Percentiles rank a stretch among this genome's conserved stretches.
Evolutionary conservation across 2,888 invertebrate genomes (phyloP).

Genomic region (Pandemis cinnamomeana): DNA sequence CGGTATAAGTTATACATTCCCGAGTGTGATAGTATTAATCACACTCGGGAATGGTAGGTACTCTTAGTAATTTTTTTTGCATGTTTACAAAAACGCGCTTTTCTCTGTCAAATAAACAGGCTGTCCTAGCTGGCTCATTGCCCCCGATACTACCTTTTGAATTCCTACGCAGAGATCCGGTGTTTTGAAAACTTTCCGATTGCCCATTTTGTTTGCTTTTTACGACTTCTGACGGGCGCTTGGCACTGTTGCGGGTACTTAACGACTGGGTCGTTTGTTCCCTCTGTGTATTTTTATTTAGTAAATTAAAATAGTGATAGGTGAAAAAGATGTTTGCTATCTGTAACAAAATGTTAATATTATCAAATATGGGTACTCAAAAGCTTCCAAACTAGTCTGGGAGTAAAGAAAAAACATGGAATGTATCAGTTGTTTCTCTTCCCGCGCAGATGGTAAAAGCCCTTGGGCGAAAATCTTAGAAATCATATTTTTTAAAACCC

Average conservation of each 20-base stretch:
- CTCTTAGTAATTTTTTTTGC: neutral
- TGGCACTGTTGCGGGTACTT: constrained; percentile 43
- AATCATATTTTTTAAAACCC: too few species aligned
- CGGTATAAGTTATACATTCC: too few species aligned
- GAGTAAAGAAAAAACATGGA: too few species aligned
- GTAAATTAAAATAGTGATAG: neutral
- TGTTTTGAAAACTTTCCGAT: constrained; percentile 67
- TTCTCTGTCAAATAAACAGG: neutral
- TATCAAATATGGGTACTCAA: too few species aligned
- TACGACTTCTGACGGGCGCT: constrained; percentile 49
- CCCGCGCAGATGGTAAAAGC: too few species aligned
- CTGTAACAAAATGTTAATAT: too few species aligned
- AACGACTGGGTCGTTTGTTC: constrained; percentile 46
- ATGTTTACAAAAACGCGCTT: neutral
- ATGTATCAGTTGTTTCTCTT: too few species aligned
- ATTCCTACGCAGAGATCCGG: constrained; percentile 56
- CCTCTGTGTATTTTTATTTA: constrained; percentile 28
- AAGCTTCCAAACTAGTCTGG: too few species aligned
- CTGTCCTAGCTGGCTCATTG: neutral
- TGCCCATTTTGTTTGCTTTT: constrained; percentile 62
- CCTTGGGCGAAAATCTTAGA: too few species aligned
- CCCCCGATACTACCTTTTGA: constrained; percentile 47
- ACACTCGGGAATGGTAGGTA: too few species aligned
- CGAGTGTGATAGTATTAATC: too few species aligned
- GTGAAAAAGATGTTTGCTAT: too few species aligned